These are phyloP conservation scores for Eretmocerus hayati DNA, from an alignment of 2,888 invertebrate species.

Conservation along the genomic window DNA sequence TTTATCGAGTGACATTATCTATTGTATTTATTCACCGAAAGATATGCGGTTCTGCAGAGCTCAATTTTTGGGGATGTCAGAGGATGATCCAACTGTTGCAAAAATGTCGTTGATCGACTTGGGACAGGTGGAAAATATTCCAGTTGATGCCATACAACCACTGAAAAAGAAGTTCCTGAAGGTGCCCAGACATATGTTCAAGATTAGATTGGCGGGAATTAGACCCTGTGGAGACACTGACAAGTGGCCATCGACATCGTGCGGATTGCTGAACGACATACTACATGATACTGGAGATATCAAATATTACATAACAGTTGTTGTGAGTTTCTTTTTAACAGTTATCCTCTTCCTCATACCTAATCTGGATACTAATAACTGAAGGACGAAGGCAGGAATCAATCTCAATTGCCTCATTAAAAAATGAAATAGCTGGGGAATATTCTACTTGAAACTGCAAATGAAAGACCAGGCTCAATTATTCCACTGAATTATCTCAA, in stretches of 20 bases:
- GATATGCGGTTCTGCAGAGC: constrained; percentile 62
- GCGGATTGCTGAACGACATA: constrained; percentile 55
- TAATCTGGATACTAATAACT: no score
- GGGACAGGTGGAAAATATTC: constrained; percentile 52
- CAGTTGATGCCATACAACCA: constrained; percentile 47
- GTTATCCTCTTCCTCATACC: no score
- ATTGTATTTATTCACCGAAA: constrained; percentile 47
- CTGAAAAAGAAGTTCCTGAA: constrained; percentile 50
- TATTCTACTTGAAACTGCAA: no score
- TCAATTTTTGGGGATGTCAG: constrained; percentile 45
- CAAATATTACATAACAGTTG: constrained; percentile 51
- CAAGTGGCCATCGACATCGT: constrained; percentile 57
- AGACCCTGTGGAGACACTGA: constrained; percentile 58
- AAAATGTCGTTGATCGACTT: constrained; percentile 64
- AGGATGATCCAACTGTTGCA: constrained; percentile 38
- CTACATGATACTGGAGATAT: constrained; percentile 48
- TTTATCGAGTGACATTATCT: constrained; percentile 44
- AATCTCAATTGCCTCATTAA: no score
- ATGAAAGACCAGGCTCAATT: no score
- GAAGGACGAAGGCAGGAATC: no score
- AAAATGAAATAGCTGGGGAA: no score
- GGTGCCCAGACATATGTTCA: constrained; percentile 55
- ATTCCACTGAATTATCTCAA: no score
- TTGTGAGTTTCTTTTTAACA: no score
- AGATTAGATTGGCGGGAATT: constrained; percentile 65